A percentile compares a stretch with the other conserved stretches of the same genome.
These are phyloP conservation scores for Acomys russatus DNA, from an alignment of 2,797 vertebrate genomes.

Conservation along the genomic window DNA sequence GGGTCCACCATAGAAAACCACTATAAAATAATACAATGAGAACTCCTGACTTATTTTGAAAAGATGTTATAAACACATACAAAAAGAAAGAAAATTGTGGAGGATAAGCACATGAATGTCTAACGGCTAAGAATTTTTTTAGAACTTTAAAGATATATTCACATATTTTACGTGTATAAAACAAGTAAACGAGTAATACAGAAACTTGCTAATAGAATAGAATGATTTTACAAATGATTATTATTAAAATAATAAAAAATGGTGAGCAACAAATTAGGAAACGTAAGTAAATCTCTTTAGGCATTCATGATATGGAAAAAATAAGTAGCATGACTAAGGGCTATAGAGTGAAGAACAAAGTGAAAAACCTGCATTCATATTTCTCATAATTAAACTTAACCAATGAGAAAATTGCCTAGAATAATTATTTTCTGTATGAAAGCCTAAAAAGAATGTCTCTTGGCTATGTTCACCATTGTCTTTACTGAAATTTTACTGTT, in stretches of 20 bases:
- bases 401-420: background rate
- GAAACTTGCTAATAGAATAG: background rate
- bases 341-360: conserved; percentile 8
- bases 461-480: background rate
- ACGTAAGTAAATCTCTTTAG: background rate
- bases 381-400: background rate
- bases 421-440: background rate
- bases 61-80: background rate
- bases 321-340: background rate
- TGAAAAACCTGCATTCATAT: background rate
- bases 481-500: background rate
- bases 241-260: background rate
- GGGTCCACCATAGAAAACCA: background rate
- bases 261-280: background rate
- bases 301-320: background rate
- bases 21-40: background rate
- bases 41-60: background rate
- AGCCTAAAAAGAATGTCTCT: background rate
- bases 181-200: background rate
- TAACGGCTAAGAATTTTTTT: background rate
- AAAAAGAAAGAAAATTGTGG: background rate
- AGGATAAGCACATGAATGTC: background rate
- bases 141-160: background rate
- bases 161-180: background rate
- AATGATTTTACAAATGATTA: too few relatives aligned